A percentile compares a stretch with the other conserved stretches of the same genome.
These are phyloP conservation scores for Pimephales promelas DNA, from an alignment of 2,113 vertebrate species.

Conservation along the genomic window DNA sequence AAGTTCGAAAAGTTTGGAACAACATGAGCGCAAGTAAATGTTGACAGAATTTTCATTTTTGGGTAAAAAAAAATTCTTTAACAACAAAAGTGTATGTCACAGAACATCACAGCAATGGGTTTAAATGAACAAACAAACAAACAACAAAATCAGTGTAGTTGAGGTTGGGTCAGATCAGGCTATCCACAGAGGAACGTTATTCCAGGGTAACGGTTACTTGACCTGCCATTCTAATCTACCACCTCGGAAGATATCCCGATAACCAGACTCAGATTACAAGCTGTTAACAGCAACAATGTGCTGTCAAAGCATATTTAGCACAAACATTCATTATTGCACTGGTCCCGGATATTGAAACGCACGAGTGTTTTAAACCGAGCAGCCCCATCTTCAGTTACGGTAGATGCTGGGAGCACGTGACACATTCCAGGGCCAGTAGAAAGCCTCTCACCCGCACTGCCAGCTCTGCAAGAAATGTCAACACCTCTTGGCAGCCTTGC, in stretches of 20 bases:
- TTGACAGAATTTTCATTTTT: not conserved
- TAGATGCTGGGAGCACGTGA: conserved; percentile 50
- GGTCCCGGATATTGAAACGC: conserved; percentile 34
- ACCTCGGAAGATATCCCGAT: not conserved
- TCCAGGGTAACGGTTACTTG: not conserved
- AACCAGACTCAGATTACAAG: not conserved
- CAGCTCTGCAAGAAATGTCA: conserved; percentile 63
- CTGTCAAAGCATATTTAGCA: conserved; percentile 29
- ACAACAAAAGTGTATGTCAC: not conserved
- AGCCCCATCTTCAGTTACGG: conserved; percentile 52
- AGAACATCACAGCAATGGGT: not conserved
- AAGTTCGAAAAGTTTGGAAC: not conserved
- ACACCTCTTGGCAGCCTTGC: conserved; percentile 62
- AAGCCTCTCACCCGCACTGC: conserved; percentile 50
- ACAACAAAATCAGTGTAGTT: not conserved
- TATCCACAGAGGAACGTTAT: not conserved
- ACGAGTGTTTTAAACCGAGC: conserved; percentile 21
- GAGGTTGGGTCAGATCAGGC: conserved; percentile 1
- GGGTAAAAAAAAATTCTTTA: not conserved
- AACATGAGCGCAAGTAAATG: not conserved
- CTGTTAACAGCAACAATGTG: conserved; percentile 2
- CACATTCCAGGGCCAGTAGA: conserved; percentile 53
- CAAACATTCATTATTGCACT: conserved; percentile 18
- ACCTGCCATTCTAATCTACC: not conserved
- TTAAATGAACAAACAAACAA: not conserved